Conservation (phyloP, 2,113 vertebrate genomes). For the Dryoscopus gambensis region DNA sequence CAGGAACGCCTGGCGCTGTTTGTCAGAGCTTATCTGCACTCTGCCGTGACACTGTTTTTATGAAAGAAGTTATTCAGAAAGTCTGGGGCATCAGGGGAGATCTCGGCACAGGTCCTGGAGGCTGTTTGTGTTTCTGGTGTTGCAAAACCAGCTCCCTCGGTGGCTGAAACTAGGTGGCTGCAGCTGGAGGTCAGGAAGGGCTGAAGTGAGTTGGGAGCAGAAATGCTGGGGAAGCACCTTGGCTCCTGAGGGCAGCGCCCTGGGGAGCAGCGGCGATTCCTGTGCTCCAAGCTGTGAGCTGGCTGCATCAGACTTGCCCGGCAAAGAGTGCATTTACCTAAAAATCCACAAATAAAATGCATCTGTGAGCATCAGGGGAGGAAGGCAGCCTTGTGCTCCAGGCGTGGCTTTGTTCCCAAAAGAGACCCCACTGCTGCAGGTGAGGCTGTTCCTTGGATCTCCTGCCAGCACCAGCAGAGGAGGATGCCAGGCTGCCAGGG, state of each 20-base stretch:
- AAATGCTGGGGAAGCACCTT: neutral
- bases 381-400: neutral
- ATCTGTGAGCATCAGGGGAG: fast-evolving
- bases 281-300: fast-evolving
- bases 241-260: fast-evolving
- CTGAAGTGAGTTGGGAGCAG: neutral
- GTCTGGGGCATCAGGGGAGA: neutral
- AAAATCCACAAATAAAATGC: neutral
- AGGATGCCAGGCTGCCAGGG: neutral
- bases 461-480: fast-evolving
- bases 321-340: neutral
- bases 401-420: neutral
- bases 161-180: neutral
- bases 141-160: neutral
- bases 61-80: neutral
- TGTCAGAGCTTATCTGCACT: neutral
- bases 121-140: neutral
- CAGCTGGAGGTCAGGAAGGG: neutral
- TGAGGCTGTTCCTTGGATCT: neutral
- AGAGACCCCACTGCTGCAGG: neutral
- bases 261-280: neutral
- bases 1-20: neutral
- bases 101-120: neutral
- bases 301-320: neutral
- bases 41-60: neutral